Evolutionary conservation across 37 sponge, comb jelly and placozoan genomes (phyloP), one percentile per base, ranked within the genome.

Genomic region (Beroe ovata): DNA sequence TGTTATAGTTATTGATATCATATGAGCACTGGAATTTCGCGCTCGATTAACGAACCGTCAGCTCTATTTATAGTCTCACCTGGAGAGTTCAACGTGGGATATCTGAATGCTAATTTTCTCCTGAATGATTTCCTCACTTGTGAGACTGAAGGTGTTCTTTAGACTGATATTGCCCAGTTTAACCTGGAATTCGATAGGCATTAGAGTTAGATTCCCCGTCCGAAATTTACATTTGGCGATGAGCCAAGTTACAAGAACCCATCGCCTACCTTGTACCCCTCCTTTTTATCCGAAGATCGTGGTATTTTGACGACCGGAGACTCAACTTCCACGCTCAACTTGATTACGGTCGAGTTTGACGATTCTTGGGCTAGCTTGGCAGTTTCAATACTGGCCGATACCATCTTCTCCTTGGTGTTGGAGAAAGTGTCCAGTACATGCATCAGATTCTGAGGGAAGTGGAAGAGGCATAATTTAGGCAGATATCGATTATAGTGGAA

Each of bases 381-480:
- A 3, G 84, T 77, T 54, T 77, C 54, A 2, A 77, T 42, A 40
- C 84, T 77, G n/a, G 84, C 84, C 1, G 41, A 11, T 8, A 77
- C 84, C 84, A 77, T 77, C 84, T 42, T 77, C 1, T 77, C 84
- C 41, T 35, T 30, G n/a, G 54, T 36, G 47, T 40, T 39, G 47
- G 47, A 40, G 47, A 77, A 77, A 3, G 38, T 39, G 54, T 77
- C 84, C 42, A 77, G 84, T 18, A 77, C 84, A 54, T 77, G 84
- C n/a, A 77, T 42, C 54, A 77, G 84, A 26, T 77, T 77, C 84
- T 77, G 69, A 26, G 69, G 20, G 63, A 16, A n/a, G n/a, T n/a
- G n/a, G n/a, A n/a, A n/a, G n/a, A n/a, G n/a, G n/a, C n/a, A n/a
- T n/a, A n/a, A n/a, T n/a, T n/a, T n/a, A n/a, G n/a, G n/a, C n/a